These are phyloP conservation scores for Lordiphosa stackelbergi DNA, from an alignment of 1,140 invertebrate genomes.

Conservation along the genomic window DNA sequence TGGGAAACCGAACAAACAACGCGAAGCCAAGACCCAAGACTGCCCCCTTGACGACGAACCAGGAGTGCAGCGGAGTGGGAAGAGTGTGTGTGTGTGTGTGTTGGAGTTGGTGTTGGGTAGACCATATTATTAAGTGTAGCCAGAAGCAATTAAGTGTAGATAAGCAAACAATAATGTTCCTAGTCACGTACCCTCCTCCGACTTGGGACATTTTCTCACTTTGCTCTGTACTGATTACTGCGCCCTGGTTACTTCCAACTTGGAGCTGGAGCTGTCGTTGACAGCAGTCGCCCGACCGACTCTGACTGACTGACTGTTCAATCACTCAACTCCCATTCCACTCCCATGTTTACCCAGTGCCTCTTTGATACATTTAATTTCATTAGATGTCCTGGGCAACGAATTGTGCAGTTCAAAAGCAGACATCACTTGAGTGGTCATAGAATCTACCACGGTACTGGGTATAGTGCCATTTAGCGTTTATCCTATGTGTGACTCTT, in stretches of 20 bases:
- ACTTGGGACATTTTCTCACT: constrained; percentile 61
- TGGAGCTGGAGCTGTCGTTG: constrained; percentile 6
- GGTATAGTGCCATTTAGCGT: constrained; percentile 19
- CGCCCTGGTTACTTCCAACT: neutral
- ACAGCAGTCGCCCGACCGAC: constrained; percentile 5
- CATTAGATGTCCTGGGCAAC: constrained; percentile 30
- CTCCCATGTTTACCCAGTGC: constrained; percentile 18
- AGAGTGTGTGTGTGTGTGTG: constrained; percentile 15
- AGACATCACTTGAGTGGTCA: constrained; percentile 7
- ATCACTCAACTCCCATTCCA: constrained; percentile 42
- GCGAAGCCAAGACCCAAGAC: constrained; percentile 30
- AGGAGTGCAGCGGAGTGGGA: constrained; percentile 3
- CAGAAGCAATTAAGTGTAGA: constrained; percentile 77
- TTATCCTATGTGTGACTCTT: neutral
- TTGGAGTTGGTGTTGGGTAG: constrained; percentile 25
- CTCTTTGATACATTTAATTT: constrained; percentile 59
- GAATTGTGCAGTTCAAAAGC: constrained; percentile 6
- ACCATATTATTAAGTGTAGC: constrained; percentile 76
- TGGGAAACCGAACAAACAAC: constrained; percentile 65
- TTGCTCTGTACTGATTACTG: constrained; percentile 10
- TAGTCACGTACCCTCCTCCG: constrained; percentile 63
- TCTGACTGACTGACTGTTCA: constrained; percentile 27
- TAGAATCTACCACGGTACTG: neutral
- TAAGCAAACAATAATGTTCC: constrained; percentile 77
- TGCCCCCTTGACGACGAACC: neutral